Evolutionary conservation across 2,797 vertebrate species (phyloP), one percentile per base, ranked within the genome.

Genomic region (Sphenopsis melanotis): DNA sequence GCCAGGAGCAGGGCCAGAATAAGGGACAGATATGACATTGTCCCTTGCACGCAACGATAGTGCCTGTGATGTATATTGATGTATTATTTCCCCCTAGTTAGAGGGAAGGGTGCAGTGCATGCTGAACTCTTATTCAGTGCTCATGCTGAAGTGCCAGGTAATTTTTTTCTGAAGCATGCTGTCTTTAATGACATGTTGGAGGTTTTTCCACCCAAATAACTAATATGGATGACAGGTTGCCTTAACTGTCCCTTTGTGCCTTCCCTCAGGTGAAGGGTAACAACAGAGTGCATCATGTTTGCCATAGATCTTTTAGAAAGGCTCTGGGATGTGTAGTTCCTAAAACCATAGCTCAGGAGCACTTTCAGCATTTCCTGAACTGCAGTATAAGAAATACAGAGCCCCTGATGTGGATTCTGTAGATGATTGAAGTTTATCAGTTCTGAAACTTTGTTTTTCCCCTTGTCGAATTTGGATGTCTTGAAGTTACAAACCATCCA

Each of bases 361-460:
- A 27, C n/a, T 24, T 49, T 75, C 30, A 30, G 4, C 15, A 0
- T 49, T 74, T 61, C 36, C 65, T 32, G 36, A 66, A 9, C 39
- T 36, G 47, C 23, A 11, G 34, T 34, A 2, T 49, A 0, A 23
- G 23, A 52, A 29, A 41, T n/a, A 10, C 76, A 47, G 80, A 83
- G 36, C 49, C 34, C 61, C 65, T 32, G 22, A 15, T 32, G 50
- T 32, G 69, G 39, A 30, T 75, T 93, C 50, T 78, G 47, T 42
- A 37, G 60, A 7, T 44, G 23, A 44, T 66, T 65, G 57, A 47
- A 63, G 24, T 72, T 42, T n/a, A 41, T 36, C 72, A 19, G 36
- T 23, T 61, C 57, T 49, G 49, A 82, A 69, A 53, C 78, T 66
- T 42, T 52, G 27, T 34, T 92, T 71, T 72, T 89, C 59, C 82